These are phyloP conservation scores for Bibio marci DNA, from an alignment of 2,888 invertebrate genomes.

Conservation along the genomic window DNA sequence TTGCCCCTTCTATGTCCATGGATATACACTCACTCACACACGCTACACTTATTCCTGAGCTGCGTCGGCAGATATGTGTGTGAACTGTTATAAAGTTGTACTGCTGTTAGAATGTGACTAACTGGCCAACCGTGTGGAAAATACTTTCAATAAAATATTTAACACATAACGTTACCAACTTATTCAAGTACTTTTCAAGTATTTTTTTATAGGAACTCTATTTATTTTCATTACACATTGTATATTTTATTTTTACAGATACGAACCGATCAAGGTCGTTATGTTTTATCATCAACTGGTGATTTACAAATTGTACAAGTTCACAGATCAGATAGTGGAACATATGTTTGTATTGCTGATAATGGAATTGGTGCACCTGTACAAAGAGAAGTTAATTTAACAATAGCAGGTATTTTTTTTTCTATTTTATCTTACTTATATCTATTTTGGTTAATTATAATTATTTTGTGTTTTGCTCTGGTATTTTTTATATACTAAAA, in stretches of 20 bases:
- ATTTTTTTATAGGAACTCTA: not conserved
- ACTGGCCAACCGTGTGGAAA: too few species aligned
- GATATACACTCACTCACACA: too few species aligned
- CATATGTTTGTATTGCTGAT: constrained; percentile 70
- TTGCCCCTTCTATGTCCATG: too few species aligned
- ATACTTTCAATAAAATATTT: too few species aligned
- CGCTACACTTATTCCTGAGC: too few species aligned
- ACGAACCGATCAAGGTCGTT: constrained; percentile 52
- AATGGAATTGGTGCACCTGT: constrained; percentile 56
- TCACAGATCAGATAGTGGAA: constrained; percentile 63
- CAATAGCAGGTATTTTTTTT: constrained; percentile 48
- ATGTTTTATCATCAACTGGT: constrained; percentile 50
- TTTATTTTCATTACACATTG: not conserved
- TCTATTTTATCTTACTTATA: too few species aligned
- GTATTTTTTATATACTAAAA: not conserved
- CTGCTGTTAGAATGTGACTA: too few species aligned
- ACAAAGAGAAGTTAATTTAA: constrained; percentile 47
- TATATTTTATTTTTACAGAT: constrained; percentile 35
- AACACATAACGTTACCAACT: too few species aligned
- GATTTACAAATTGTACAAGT: constrained; percentile 70
- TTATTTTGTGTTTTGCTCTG: not conserved
- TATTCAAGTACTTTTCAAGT: not conserved
- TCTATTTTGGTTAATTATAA: too few species aligned
- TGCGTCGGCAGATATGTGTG: too few species aligned
- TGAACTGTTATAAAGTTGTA: too few species aligned